Conservation (phyloP, 2,888 invertebrate species). For the Clepsis dumicolana region DNA sequence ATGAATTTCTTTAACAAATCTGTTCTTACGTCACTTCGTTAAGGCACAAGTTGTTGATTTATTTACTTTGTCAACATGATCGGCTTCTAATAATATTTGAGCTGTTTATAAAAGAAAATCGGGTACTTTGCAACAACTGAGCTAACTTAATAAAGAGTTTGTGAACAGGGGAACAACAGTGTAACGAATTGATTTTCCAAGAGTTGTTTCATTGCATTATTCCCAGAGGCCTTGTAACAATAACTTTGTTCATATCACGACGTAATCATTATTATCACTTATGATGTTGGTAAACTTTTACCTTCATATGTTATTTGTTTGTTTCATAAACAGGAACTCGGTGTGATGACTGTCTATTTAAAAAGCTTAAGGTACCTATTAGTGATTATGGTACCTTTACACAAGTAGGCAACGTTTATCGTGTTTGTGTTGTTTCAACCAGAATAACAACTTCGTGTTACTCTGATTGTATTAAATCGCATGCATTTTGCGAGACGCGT, state of each 20-base stretch:
- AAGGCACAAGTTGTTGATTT: constrained; percentile 20
- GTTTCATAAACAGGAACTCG: background rate
- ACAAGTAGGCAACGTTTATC: background rate
- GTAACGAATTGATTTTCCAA: constrained; percentile 53
- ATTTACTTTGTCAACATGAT: constrained; percentile 41
- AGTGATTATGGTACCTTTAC: background rate
- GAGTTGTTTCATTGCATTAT: constrained; percentile 47
- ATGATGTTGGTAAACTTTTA: constrained; percentile 24
- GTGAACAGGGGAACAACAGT: constrained; percentile 47
- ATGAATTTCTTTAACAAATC: background rate
- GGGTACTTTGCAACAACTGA: constrained; percentile 45
- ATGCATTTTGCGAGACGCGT: constrained; percentile 76
- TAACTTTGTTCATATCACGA: constrained; percentile 39
- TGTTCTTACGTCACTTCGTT: constrained; percentile 2
- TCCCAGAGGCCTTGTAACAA: constrained; percentile 31
- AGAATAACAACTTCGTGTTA: background rate
- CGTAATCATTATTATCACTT: constrained; percentile 40
- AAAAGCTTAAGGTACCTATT: background rate
- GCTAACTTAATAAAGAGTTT: constrained; percentile 50
- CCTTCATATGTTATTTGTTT: constrained; percentile 6
- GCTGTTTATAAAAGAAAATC: constrained; percentile 48
- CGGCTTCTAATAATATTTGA: constrained; percentile 42
- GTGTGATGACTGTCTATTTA: background rate
- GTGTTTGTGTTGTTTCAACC: background rate
- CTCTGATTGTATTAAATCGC: constrained; percentile 68